Evolutionary conservation across 2,888 invertebrate species (phyloP), one percentile per base, ranked within the genome.

Genomic region (Lepidonotus clava): DNA sequence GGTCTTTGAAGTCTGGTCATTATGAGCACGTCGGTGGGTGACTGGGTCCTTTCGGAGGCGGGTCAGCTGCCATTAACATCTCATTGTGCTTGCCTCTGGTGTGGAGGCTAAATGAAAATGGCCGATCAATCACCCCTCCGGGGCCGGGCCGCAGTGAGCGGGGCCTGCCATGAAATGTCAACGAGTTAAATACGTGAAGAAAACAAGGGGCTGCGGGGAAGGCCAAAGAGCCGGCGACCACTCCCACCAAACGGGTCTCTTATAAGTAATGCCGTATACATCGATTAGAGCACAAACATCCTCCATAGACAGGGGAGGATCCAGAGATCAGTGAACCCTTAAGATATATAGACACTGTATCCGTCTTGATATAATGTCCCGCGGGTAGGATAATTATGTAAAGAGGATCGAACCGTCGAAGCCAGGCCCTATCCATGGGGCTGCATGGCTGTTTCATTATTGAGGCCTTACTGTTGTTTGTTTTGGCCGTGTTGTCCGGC

Each of bases 151-250:
- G 66, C 4, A 32, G 66, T 18, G 21, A 38, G 21, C 71, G 34
- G 34, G 71, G 71, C 38, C 36, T 21, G 34, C 34, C 18, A 71
- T 71, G 71, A 71, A 71, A 71, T 36, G 71, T 71, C 71, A 71
- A 71, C 71, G 71, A 71, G 71, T 71, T 71, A 36, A 38, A 71
- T 71, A 71, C 36, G 71, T 71, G 71, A 71, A 38, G n/a, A 71
- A 34, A 56, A n/a, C n/a, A 46, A 46, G 46, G 46, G 46, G 46
- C 8, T 46, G 46, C 8, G 46, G 46, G 46, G n/a, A n/a, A n/a
- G n/a, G n/a, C n/a, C n/a, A n/a, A n/a, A n/a, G n/a, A n/a, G n/a
- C n/a, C n/a, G n/a, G n/a, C n/a, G n/a, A n/a, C n/a, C n/a, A n/a
- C n/a, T n/a, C n/a, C n/a, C n/a, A n/a, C n/a, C n/a, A n/a, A n/a